These are phyloP conservation scores for Euplagia quadripunctaria DNA, from an alignment of 2,888 invertebrate genomes.

Conservation along the genomic window DNA sequence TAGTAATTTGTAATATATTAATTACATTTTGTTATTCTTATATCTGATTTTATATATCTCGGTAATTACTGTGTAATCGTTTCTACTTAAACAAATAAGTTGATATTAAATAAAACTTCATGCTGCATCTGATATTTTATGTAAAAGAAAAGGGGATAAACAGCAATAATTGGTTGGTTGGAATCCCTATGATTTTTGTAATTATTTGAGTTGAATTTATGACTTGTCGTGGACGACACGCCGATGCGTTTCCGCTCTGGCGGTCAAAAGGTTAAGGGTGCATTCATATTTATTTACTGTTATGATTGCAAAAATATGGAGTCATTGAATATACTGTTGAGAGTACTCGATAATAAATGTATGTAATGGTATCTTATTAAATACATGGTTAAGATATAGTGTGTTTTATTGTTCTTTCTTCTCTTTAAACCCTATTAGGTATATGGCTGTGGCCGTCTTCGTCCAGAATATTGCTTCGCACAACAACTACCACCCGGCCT, in stretches of 20 bases:
- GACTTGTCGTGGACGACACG: neutral
- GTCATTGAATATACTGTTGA: no score
- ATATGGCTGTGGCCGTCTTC: no score
- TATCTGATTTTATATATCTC: neutral
- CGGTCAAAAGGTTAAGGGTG: neutral
- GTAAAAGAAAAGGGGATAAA: neutral
- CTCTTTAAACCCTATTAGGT: neutral
- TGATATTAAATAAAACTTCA: neutral
- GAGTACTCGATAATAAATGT: neutral
- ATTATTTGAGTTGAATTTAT: neutral
- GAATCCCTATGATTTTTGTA: neutral
- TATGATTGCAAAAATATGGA: no score
- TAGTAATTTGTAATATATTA: neutral
- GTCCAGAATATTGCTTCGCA: no score
- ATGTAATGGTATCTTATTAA: constrained; percentile 8
- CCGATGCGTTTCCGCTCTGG: neutral
- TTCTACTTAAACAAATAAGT: neutral
- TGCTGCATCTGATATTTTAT: neutral
- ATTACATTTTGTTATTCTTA: neutral
- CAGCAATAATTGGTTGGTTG: no score
- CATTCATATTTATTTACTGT: neutral
- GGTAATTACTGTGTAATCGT: neutral
- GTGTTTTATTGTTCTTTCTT: neutral
- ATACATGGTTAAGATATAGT: neutral
- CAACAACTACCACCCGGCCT: no score